Evolutionary conservation across 2,888 invertebrate species (phyloP), one percentile per base, ranked within the genome.

Genomic region (Pterobdella sp.): DNA sequence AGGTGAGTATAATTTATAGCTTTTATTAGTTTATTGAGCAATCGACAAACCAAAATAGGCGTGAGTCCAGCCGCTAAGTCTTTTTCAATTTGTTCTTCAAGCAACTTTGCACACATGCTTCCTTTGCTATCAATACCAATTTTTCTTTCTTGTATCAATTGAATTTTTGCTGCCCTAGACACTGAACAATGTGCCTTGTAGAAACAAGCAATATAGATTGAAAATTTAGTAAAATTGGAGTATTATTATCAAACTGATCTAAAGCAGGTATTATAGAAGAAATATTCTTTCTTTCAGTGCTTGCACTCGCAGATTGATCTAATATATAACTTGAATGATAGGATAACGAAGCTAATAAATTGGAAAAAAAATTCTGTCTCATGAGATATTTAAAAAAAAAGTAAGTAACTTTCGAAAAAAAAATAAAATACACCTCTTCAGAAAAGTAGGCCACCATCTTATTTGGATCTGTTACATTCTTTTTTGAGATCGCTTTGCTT

Each of bases 371-470:
- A n/a, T n/a, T n/a, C n/a, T n/a, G n/a, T n/a, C n/a, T n/a, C n/a
- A n/a, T n/a, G n/a, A n/a, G n/a, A n/a, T n/a, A n/a, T n/a, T n/a
- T n/a, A n/a, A n/a, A n/a, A n/a, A n/a, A n/a, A n/a, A n/a, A n/a
- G n/a, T 42, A 42, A 42, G 7, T 22, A 14, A 42, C 10, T 63
- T 65, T 18, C n/a, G n/a, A 71, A 26, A 70, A 14, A 32, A 22
- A 70, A 52, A 22, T 1, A 0, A 52, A 0, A 29, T 32, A 26
- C 22, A 88, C 89, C 86, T 97, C 95, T 83, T 97, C 96, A 0
- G 97, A 97, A 81, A 94, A 94, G 84, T 98, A 98, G 75, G 92
- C 94, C 73, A 98, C 93, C 34, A 98, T 88, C 77, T 93, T 89
- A 0, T 91, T 90, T 81, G 94, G 91, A 75, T 96, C 90, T 79